A percentile compares a stretch with the other conserved stretches of the same genome.
Conservation (phyloP, 2,797 vertebrate genomes). For the Petrocephalus sullivani region DNA sequence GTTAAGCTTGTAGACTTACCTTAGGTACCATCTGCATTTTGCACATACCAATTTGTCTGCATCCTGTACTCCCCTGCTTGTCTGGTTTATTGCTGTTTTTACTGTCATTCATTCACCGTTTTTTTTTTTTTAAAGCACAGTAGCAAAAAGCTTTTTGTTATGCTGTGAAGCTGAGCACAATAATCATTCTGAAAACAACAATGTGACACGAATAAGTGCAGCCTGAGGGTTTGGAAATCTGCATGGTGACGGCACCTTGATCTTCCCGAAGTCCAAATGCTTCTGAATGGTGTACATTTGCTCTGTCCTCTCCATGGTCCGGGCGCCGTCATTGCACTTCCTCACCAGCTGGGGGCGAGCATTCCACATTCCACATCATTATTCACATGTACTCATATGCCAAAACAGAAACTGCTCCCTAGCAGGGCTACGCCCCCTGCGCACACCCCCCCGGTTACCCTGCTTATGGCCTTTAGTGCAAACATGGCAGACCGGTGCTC, state of each 20-base stretch:
- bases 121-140: not conserved
- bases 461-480: conserved; percentile 85
- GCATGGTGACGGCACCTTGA: conserved; percentile 71
- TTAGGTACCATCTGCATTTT: not conserved
- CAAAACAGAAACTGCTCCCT: not conserved
- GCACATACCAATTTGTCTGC: not conserved
- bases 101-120: not conserved
- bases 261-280: conserved; percentile 91
- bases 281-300: conserved; percentile 93
- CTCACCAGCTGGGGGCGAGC: conserved; percentile 72
- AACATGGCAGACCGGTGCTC: conserved; percentile 71
- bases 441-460: conserved; percentile 58
- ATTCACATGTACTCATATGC: too few species aligned
- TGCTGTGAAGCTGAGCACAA: not conserved
- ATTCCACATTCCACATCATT: not conserved
- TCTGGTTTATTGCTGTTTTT: not conserved
- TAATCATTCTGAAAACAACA: not conserved
- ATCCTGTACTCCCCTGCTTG: not conserved
- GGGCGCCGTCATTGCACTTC: conserved; percentile 84
- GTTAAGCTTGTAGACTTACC: not conserved
- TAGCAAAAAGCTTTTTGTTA: not conserved
- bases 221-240: not conserved
- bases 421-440: not conserved
- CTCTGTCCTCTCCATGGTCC: conserved; percentile 87
- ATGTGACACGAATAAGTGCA: not conserved